Evolutionary conservation across 2,113 vertebrate genomes (phyloP), one percentile per base, ranked within the genome.

Genomic region (Asarcornis scutulata): DNA sequence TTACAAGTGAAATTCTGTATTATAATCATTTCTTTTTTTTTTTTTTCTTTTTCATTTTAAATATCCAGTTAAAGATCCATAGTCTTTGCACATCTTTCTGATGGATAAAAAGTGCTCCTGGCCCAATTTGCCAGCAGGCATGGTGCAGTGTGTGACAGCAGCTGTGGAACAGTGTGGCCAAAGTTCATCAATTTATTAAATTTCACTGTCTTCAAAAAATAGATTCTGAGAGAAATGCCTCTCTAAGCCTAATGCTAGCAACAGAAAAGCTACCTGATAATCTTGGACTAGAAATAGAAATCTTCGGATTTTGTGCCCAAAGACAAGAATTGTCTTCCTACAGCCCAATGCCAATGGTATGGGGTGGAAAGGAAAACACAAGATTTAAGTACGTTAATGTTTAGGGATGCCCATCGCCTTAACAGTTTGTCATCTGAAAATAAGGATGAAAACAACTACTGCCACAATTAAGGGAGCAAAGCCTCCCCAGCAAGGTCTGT

Each of bases 11-110:
- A 52, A 52, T 25, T 52, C 50, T 52, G 23, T 52, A 52, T 25
- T 23, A 17, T 22, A 36, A 55, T 27, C 7, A 66, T 74, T 63
- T 50, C 74, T n/a, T n/a, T n/a, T n/a, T n/a, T n/a, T 44, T 40
- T 46, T 46, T 42, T 25, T 31, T 29, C 15, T 67, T 88, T 83
- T 46, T 67, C 69, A 22, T 59, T 31, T 50, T 77, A 74, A 81
- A 78, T 84, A 71, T 46, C 60, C 64, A 75, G 89, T 67, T 74
- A 78, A 91, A 76, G 68, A 42, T 87, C 81, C n/a, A 31, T 25
- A 48, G 42, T 11, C 36, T 32, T 31, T 82, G 85, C 56, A 79
- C 48, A 93, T 94, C 90, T 73, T 93, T 74, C 86, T 86, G 89
- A 96, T 50, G 48, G 22, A 50, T 76, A 81, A 44, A 3, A 74